These are phyloP conservation scores for human DNA, from an alignment of 2,113 vertebrate genomes.

Conservation along the genomic window GRCh38 chr7:103258501-103259000, in stretches of 20 bases:
- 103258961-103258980: too few species aligned
- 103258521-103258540: background rate
- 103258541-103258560: too few species aligned
- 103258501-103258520: background rate
- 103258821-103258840: accelerated
- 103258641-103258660: background rate
- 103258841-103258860: too few species aligned
- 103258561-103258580: too few species aligned
- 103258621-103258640: background rate
- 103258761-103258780: background rate
- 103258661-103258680: background rate
- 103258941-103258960: too few species aligned
- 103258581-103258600: background rate
- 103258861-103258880: too few species aligned
- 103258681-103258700: background rate
- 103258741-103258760: background rate
- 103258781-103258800: background rate
- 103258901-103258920: too few species aligned
- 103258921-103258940: too few species aligned
- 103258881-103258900: too few species aligned
- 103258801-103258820: too few species aligned
- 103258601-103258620: background rate
- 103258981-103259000: too few species aligned
- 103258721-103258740: background rate
- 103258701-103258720: background rate